Base-by-base conservation (phyloP, 2,888 invertebrate species). In the Tetrapedia diversipes region DNA sequence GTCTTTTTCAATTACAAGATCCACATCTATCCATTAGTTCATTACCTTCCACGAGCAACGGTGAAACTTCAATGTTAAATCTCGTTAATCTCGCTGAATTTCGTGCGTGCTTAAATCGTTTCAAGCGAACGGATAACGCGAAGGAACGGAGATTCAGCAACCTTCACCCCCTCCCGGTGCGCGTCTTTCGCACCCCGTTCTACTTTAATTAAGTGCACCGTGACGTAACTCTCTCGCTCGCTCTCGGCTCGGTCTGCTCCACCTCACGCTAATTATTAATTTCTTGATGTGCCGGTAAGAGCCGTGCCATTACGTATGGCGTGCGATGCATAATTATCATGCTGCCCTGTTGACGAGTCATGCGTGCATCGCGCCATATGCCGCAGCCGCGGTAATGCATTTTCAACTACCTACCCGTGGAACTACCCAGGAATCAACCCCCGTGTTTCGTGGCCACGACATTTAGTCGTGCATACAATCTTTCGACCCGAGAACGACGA, bases 291-390 rank as follows among this genome's bases (percentile, higher is more conserved):
- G 89, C 83, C 83, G 77, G 83, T 88, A 90, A 90, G 88, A 90
- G 89, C 86, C 81, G 84, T 82, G 87, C 88, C 87, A 90, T 91
- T 90, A 89, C 85, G 86, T 86, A 87, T 91, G 87, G 90, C 90
- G 90, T 89, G 90, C 89, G 88, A 89, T 90, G 91, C 91, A 91
- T 91, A 91, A 91, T 91, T 91, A 91, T 90, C 87, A 85, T 81
- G 65, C 81, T 82, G 86, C 87, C 82, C 83, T 83, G 89, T 87
- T 89, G 90, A 88, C 89, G 91, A 91, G 91, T 89, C 90, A 89
- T 89, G 90, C 90, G 91, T 90, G 91, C 89, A 89, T 84, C 86
- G 86, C 83, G 87, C 89, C 90, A 90, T 89, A 88, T 89, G 89
- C 88, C 79, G 79, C 82, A 74, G 75, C 83, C 83, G 85, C 86